Evolutionary conservation across 2,888 invertebrate species (phyloP).

Genomic region (Nemotelus nigrinus): DNA sequence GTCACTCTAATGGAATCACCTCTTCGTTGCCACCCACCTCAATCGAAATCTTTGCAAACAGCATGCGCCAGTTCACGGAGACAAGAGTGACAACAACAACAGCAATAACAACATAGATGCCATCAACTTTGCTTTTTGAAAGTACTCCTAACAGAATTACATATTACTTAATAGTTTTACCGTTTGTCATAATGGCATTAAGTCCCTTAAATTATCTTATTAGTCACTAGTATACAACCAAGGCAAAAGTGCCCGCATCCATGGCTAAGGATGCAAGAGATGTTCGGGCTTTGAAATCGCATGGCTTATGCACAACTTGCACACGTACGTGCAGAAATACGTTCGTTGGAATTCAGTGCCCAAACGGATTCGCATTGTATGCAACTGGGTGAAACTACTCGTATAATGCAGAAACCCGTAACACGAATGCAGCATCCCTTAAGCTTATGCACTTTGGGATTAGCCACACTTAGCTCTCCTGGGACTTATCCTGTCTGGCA

Average conservation of each 20-base stretch:
- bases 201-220: constrained; percentile 62
- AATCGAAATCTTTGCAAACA: not conserved
- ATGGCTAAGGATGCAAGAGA: constrained; percentile 6
- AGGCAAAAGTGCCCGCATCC: not conserved
- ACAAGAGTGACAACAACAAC: not conserved
- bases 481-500: constrained; percentile 39
- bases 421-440: constrained; percentile 32
- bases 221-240: constrained; percentile 52
- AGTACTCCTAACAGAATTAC: constrained; percentile 40
- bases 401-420: not conserved
- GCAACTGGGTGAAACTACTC: no score
- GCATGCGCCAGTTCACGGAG: constrained; percentile 1
- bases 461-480: constrained; percentile 44
- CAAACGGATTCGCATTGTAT: no score
- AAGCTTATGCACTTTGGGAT: constrained; percentile 44
- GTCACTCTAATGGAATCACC: constrained; percentile 49
- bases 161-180: constrained; percentile 52
- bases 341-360: not conserved
- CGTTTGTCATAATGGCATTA: constrained; percentile 59
- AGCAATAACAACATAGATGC: not conserved
- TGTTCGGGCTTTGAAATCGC: not conserved
- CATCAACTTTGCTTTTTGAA: constrained; percentile 1
- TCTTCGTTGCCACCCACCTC: not conserved
- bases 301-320: constrained; percentile 37
- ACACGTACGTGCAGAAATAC: not conserved